Percentiles rank a stretch among this genome's conserved stretches.
Conservation (phyloP, 1,140 invertebrate genomes). For the Agraylea sexmaculata region DNA sequence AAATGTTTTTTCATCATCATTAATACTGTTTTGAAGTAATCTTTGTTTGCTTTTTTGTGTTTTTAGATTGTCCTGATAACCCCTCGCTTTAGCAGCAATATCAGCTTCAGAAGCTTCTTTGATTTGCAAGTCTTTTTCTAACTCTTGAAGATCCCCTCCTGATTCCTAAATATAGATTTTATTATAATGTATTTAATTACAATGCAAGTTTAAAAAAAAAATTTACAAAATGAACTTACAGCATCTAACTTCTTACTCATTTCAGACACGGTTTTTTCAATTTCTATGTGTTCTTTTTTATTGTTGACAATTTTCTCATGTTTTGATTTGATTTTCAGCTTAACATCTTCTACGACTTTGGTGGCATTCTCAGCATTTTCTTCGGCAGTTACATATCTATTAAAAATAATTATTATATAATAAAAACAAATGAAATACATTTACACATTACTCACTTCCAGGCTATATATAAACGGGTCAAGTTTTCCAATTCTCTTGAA, state of each 20-base stretch:
- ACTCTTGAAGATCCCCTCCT: conserved; percentile 48
- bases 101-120: conserved; percentile 59
- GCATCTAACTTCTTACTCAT: conserved; percentile 42
- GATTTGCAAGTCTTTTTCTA: conserved; percentile 55
- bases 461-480: conserved; percentile 63
- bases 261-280: conserved; percentile 44
- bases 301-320: conserved; percentile 44
- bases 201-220: neutral
- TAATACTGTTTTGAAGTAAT: conserved; percentile 55
- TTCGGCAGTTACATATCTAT: conserved; percentile 41
- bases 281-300: conserved; percentile 39
- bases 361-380: conserved; percentile 41
- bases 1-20: conserved; percentile 59
- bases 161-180: conserved; percentile 43
- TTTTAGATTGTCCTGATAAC: conserved; percentile 55
- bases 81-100: conserved; percentile 52
- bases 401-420: conserved; percentile 1
- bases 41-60: conserved; percentile 58
- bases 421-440: neutral
- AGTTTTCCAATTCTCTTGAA: conserved; percentile 75
- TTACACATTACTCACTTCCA: conserved; percentile 46
- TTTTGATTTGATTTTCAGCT: conserved; percentile 40
- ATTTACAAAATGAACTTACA: conserved; percentile 31
- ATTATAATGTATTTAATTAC: neutral
- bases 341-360: conserved; percentile 40